phyloP scores from a whole-genome alignment of 2,113 vertebrate genomes.

The Capra hircus region DNA sequence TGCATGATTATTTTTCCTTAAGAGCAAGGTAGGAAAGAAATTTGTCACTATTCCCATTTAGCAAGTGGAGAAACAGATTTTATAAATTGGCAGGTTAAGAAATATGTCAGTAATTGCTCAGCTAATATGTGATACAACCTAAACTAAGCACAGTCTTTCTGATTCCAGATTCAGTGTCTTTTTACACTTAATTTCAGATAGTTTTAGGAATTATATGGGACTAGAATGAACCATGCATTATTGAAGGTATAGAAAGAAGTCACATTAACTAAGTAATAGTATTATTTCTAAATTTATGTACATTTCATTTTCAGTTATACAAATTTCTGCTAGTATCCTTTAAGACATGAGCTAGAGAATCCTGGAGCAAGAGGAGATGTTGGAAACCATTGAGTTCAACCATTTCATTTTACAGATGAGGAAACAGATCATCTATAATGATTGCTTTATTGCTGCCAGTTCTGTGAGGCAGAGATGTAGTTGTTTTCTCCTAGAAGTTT shows the following conservation, averaged over 20 bases:
- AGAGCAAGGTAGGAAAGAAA: background rate
- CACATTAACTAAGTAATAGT: background rate
- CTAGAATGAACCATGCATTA: background rate
- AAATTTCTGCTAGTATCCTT: background rate
- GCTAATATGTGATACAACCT: background rate
- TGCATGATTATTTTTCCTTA: background rate
- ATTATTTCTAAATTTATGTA: background rate
- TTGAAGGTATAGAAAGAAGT: background rate
- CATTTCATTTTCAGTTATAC: background rate
- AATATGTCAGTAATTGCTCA: background rate
- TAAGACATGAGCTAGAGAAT: background rate
- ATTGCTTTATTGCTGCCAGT: background rate
- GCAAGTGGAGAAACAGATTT: background rate
- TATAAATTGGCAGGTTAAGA: background rate
- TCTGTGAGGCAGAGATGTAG: background rate
- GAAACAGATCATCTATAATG: background rate
- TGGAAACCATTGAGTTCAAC: background rate
- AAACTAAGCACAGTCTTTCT: background rate
- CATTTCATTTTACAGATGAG: background rate
- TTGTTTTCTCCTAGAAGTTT: conserved; percentile 41
- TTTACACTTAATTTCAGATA: background rate
- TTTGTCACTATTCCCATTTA: background rate
- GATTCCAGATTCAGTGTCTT: background rate
- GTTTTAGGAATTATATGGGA: background rate
- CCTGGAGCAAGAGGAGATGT: background rate